phyloP scores from a whole-genome alignment of 2,113 vertebrate genomes.

The Machaerirhynchus nigripectus region DNA sequence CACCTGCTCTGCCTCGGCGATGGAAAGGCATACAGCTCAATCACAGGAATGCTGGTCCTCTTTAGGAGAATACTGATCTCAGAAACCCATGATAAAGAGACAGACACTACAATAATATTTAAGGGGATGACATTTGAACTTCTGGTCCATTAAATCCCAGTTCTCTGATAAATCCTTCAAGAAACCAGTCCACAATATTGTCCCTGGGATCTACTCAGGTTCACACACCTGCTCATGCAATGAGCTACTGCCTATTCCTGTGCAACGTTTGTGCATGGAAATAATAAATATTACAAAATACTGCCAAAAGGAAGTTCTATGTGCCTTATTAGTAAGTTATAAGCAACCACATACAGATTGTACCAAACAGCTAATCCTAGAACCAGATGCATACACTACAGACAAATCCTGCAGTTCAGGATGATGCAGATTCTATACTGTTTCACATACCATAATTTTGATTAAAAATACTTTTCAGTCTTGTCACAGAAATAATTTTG shows the following conservation, averaged over 20 bases:
- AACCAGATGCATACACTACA: background rate
- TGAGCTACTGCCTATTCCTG: background rate
- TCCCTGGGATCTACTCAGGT: background rate
- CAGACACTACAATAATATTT: background rate
- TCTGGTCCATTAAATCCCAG: background rate
- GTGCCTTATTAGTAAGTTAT: background rate
- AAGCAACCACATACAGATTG: background rate
- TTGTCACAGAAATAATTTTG: background rate
- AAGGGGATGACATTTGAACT: background rate
- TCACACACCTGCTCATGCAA: background rate
- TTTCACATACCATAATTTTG: background rate
- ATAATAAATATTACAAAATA: background rate
- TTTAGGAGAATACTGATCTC: background rate
- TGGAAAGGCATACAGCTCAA: background rate
- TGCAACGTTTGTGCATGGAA: background rate
- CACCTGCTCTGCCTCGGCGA: fast-evolving
- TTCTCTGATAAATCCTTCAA: background rate
- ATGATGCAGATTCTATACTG: background rate
- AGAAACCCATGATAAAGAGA: background rate
- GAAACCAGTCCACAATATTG: background rate
- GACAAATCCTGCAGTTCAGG: background rate
- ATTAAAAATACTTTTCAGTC: background rate
- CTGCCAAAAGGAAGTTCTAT: background rate
- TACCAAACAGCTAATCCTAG: background rate
- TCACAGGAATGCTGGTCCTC: background rate